These are phyloP conservation scores for Myotis myotis DNA, from an alignment of 2,797 vertebrate species.

Conservation along the genomic window DNA sequence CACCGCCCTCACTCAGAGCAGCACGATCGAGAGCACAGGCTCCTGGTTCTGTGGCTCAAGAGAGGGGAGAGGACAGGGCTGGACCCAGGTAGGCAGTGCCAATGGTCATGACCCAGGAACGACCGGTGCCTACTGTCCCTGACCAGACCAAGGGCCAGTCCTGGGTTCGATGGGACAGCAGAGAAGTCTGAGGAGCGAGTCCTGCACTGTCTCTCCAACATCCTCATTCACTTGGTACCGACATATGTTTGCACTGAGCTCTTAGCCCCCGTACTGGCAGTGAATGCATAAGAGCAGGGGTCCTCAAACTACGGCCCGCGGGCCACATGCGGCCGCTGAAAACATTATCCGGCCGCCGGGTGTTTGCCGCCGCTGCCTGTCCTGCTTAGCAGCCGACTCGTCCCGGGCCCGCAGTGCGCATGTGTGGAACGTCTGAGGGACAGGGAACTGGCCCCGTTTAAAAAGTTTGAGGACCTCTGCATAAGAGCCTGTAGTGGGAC, in stretches of 20 bases:
- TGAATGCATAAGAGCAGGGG: neutral
- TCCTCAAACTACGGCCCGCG: too few relatives aligned
- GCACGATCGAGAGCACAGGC: too few relatives aligned
- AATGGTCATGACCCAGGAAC: accelerated
- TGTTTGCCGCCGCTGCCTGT: too few relatives aligned
- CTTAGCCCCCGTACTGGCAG: neutral
- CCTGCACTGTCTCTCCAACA: neutral
- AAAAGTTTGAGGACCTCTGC: too few relatives aligned
- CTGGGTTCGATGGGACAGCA: neutral
- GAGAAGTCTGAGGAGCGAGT: neutral
- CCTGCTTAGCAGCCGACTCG: too few relatives aligned
- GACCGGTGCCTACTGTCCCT: neutral
- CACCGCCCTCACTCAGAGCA: too few relatives aligned
- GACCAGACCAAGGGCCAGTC: neutral
- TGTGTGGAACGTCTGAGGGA: too few relatives aligned
- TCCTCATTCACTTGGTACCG: neutral
- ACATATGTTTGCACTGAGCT: accelerated
- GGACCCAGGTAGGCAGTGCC: too few relatives aligned
- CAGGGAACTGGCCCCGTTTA: too few relatives aligned
- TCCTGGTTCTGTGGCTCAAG: accelerated
- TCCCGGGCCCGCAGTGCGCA: too few relatives aligned
- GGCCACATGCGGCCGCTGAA: too few relatives aligned
- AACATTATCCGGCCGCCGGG: too few relatives aligned
- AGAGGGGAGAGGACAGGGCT: neutral
- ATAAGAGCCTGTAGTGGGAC: neutral